Conservation (phyloP, 2,797 vertebrate genomes). For the Hydrocynus forskahlii region DNA sequence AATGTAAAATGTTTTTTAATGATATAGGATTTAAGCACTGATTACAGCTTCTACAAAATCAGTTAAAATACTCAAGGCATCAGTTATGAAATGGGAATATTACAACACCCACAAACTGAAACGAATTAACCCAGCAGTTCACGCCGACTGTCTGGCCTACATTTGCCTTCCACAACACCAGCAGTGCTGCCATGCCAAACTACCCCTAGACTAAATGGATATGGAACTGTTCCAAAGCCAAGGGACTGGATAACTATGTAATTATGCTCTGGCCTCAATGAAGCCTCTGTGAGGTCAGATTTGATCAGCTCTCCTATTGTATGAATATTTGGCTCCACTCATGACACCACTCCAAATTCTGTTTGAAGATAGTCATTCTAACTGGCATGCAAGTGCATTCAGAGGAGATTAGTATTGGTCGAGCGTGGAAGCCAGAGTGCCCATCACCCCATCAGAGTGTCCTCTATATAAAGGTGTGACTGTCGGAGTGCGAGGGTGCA, state of each 20-base stretch:
- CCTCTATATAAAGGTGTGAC: neutral
- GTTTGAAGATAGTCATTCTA: slow-evolving; percentile 15
- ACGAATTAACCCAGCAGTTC: slow-evolving; percentile 22
- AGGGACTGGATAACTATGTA: slow-evolving; percentile 12
- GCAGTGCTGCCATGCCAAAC: slow-evolving; percentile 11
- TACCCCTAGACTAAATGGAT: slow-evolving; percentile 18
- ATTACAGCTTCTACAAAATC: too few species aligned
- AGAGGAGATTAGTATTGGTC: neutral
- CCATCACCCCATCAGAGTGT: neutral
- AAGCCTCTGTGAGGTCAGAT: slow-evolving; percentile 26
- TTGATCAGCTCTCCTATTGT: slow-evolving; percentile 3
- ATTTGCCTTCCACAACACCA: neutral
- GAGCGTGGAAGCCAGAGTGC: neutral
- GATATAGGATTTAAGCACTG: too few species aligned
- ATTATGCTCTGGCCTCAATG: slow-evolving; percentile 13
- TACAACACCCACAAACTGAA: slow-evolving; percentile 1
- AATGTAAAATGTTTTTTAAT: too few species aligned
- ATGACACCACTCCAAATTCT: neutral
- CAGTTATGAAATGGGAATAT: slow-evolving; percentile 3
- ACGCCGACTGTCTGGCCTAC: slow-evolving; percentile 20
- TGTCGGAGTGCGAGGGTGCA: neutral
- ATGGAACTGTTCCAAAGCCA: slow-evolving; percentile 24
- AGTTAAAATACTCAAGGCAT: neutral
- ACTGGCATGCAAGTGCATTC: neutral
- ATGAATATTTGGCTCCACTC: slow-evolving; percentile 15